Evolutionary conservation across 1,140 invertebrate species (phyloP).

Genomic region (Panagrolaimus sp.): DNA sequence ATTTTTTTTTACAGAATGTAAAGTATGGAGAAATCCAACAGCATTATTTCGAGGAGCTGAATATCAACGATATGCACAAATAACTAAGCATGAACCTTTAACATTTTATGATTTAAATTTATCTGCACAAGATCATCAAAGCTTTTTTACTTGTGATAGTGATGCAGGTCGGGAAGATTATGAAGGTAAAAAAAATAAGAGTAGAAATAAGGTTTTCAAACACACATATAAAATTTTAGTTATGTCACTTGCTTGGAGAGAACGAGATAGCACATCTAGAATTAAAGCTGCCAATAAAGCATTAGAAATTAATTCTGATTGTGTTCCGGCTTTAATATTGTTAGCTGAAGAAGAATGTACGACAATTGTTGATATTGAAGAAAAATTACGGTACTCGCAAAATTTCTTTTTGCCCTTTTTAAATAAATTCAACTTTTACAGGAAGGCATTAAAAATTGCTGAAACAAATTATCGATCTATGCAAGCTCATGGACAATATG

Average conservation of each 20-base stretch:
- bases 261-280: constrained; percentile 81
- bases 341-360: constrained; percentile 91
- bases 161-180: constrained; percentile 83
- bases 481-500: constrained; percentile 63
- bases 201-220: constrained; percentile 23
- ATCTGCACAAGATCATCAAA: constrained; percentile 96
- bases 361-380: constrained; percentile 72
- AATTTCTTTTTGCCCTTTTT: too few relatives aligned
- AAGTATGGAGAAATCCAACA: constrained; percentile 94
- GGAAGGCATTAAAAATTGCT: constrained; percentile 78
- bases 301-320: constrained; percentile 82
- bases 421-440: constrained; percentile 68
- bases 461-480: constrained; percentile 78
- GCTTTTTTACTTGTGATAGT: constrained; percentile 89
- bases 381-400: constrained; percentile 32
- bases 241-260: constrained; percentile 94
- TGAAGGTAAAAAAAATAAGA: constrained; percentile 67
- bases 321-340: constrained; percentile 87
- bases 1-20: constrained; percentile 72
- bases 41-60: constrained; percentile 91
- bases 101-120: constrained; percentile 99
- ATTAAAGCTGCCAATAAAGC: constrained; percentile 87
- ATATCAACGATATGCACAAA: constrained; percentile 80
- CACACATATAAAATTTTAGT: constrained; percentile 63
- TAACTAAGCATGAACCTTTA: constrained; percentile 84